Evolutionary conservation across 2,797 vertebrate species (phyloP).

Genomic region (Sebastes nivosus): DNA sequence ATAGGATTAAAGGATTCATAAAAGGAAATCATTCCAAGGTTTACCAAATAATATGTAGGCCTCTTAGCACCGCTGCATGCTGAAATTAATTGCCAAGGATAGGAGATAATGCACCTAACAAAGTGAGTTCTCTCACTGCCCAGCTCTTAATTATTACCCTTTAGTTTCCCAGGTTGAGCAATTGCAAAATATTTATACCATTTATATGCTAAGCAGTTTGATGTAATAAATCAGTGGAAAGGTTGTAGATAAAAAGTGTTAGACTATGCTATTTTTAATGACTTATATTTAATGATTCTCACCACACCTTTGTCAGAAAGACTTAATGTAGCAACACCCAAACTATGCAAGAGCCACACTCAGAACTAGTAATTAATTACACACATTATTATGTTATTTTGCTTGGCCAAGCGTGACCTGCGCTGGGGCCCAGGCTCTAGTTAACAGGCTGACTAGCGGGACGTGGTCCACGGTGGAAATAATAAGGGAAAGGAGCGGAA

Average conservation of each 20-base stretch:
- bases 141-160: not conserved
- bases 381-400: slow-evolving; percentile 78
- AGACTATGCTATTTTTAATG: slow-evolving; percentile 24
- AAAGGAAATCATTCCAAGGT: not conserved
- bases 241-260: not conserved
- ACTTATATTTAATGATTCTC: slow-evolving; percentile 14
- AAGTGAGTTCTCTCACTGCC: not conserved
- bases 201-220: not conserved
- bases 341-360: slow-evolving; percentile 51
- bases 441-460: slow-evolving; percentile 81
- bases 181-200: not conserved
- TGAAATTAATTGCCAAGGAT: not conserved
- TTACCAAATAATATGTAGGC: not conserved
- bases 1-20: not conserved
- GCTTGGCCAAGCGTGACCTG: slow-evolving; percentile 74
- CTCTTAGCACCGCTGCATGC: not conserved
- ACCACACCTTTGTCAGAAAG: slow-evolving; percentile 31
- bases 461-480: slow-evolving; percentile 78
- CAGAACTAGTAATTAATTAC: slow-evolving; percentile 81
- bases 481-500: slow-evolving; percentile 87
- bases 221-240: not conserved
- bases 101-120: not conserved
- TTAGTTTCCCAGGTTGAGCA: not conserved
- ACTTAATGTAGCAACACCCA: slow-evolving; percentile 27
- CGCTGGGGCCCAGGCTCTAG: slow-evolving; percentile 72